Conservation (phyloP, 2,888 invertebrate species). For the Seladonia tumulorum region DNA sequence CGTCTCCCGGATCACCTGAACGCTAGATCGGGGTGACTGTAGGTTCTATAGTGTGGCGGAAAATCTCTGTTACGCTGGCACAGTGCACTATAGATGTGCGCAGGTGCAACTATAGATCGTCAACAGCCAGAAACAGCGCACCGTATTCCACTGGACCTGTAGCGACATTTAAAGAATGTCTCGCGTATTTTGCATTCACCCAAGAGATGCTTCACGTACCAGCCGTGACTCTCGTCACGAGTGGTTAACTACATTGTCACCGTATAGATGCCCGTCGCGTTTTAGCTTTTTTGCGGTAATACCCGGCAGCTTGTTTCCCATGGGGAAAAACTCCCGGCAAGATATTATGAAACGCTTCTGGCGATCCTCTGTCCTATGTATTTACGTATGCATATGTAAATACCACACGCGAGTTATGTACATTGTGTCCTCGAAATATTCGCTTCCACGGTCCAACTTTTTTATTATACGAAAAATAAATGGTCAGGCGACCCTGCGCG, state of each 20-base stretch:
- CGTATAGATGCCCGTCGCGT: conserved; percentile 34
- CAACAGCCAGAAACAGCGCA: too few species aligned
- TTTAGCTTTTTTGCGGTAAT: conserved; percentile 52
- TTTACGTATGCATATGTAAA: conserved; percentile 4
- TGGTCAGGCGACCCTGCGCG: neutral
- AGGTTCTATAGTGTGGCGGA: neutral
- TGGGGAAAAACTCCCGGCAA: conserved; percentile 34
- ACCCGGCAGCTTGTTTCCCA: conserved; percentile 46
- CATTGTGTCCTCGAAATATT: conserved; percentile 41
- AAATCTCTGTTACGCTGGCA: neutral
- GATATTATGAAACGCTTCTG: conserved; percentile 36
- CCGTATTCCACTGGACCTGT: neutral
- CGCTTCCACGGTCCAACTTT: neutral
- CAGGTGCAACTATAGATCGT: neutral
- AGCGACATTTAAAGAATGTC: conserved; percentile 37
- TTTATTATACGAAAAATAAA: neutral
- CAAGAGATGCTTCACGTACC: conserved; percentile 31
- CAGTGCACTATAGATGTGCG: neutral
- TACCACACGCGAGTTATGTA: conserved; percentile 3
- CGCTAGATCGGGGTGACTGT: neutral
- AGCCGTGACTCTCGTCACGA: conserved; percentile 54
- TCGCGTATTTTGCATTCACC: conserved; percentile 35
- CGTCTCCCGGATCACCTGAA: too few species aligned
- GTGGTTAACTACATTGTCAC: conserved; percentile 60
- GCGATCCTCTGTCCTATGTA: neutral